A percentile compares a stretch with the other conserved stretches of the same genome.
Conservation (phyloP, 2,113 vertebrate species). For the Balaeniceps rex region DNA sequence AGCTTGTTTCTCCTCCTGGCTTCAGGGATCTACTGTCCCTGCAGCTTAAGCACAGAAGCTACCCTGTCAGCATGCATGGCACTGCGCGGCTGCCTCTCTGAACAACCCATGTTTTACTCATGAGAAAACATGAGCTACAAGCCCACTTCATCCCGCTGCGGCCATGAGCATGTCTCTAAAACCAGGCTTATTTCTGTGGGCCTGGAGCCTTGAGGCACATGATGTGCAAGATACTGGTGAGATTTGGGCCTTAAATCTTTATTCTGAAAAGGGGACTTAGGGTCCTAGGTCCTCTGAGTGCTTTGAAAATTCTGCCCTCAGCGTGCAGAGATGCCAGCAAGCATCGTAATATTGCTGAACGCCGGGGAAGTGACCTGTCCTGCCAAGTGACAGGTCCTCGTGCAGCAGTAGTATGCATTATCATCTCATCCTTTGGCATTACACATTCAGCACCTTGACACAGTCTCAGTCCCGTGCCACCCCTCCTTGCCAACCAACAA, state of each 20-base stretch:
- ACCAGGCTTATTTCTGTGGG: not conserved
- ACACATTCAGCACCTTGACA: not conserved
- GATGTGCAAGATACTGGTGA: not conserved
- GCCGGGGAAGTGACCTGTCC: not conserved
- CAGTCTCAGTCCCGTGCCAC: not conserved
- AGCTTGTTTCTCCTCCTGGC: not conserved
- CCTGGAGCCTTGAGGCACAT: not conserved
- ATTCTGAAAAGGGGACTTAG: not conserved
- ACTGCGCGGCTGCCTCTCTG: not conserved
- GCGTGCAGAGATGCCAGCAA: not conserved
- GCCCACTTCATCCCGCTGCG: not conserved
- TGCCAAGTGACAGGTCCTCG: not conserved
- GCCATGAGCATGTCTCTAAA: not conserved
- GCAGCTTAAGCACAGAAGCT: not conserved
- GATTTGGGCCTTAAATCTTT: not conserved
- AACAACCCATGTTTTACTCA: not conserved
- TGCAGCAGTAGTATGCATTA: not conserved
- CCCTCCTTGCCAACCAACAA: not conserved
- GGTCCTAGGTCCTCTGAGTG: not conserved
- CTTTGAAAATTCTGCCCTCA: not conserved
- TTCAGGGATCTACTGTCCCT: not conserved
- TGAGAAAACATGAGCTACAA: not conserved
- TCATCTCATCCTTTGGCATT: not conserved
- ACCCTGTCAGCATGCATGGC: not conserved
- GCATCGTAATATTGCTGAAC: accelerated